These are phyloP conservation scores for Bucorvus abyssinicus DNA, from an alignment of 2,797 vertebrate genomes.

Conservation along the genomic window DNA sequence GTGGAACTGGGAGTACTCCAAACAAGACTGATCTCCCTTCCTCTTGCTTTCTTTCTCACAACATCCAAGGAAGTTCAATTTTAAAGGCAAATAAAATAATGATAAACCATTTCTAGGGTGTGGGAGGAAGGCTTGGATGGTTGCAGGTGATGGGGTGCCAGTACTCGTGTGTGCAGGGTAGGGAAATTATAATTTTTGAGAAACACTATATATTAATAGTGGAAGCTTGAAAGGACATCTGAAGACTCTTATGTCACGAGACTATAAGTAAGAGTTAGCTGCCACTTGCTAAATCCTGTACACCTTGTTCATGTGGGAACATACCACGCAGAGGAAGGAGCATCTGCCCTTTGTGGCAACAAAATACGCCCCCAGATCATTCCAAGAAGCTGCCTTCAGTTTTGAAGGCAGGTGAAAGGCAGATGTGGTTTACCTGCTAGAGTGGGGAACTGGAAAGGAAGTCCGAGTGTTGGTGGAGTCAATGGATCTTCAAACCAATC, in stretches of 20 bases:
- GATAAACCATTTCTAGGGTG: not conserved
- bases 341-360: not conserved
- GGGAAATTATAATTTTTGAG: conserved; percentile 41
- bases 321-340: not conserved
- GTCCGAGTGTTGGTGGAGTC: conserved; percentile 25
- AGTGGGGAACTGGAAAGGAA: not conserved
- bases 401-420: not conserved
- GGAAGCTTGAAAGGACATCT: conserved; percentile 20
- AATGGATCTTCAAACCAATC: not conserved
- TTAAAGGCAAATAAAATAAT: not conserved
- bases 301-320: not conserved
- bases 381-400: conserved; percentile 38
- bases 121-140: not conserved
- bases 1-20: conserved; percentile 11
- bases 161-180: not conserved
- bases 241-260: not conserved
- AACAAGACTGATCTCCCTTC: conserved; percentile 7
- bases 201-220: conserved; percentile 58
- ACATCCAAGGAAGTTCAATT: conserved; percentile 30
- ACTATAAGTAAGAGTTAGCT: not conserved
- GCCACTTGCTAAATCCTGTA: not conserved
- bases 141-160: conserved; percentile 2
- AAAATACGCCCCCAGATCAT: not conserved
- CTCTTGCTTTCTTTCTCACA: conserved; percentile 35
- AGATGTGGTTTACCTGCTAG: not conserved